These are phyloP conservation scores for Cyanistes caeruleus DNA, from an alignment of 2,113 vertebrate species.

Conservation along the genomic window DNA sequence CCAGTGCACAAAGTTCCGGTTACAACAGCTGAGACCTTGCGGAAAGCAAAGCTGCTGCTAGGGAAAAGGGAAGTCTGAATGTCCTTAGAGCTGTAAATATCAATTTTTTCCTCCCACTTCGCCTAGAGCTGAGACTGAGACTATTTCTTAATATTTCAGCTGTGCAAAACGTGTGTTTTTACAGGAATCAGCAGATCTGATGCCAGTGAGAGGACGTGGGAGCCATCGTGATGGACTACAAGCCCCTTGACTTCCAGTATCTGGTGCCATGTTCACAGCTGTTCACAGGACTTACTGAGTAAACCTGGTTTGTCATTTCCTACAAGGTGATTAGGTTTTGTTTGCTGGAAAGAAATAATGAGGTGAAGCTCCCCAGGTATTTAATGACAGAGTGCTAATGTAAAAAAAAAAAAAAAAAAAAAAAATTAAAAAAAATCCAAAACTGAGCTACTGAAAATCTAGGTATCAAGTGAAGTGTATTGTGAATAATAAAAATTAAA, in stretches of 20 bases:
- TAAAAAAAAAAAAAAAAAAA: background rate
- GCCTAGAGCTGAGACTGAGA: slow-evolving; percentile 29
- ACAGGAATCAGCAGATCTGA: slow-evolving; percentile 51
- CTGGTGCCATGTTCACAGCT: slow-evolving; percentile 10
- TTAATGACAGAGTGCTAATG: background rate
- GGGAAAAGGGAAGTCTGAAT: background rate
- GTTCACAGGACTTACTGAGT: background rate
- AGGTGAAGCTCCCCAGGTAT: background rate
- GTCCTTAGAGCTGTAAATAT: slow-evolving; percentile 34
- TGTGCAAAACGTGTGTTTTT: background rate
- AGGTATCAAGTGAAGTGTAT: background rate
- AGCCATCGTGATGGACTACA: background rate
- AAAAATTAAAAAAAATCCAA: background rate
- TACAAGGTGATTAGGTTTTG: background rate
- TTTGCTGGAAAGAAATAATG: background rate
- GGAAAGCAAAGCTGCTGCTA: background rate
- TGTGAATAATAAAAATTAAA: background rate
- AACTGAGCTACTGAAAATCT: background rate
- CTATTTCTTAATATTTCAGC: slow-evolving; percentile 12
- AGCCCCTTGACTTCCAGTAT: background rate
- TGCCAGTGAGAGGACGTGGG: background rate
- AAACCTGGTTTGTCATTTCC: background rate
- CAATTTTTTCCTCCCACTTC: background rate
- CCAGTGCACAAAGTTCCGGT: slow-evolving; percentile 82
- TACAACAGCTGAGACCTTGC: slow-evolving; percentile 75